Evolutionary conservation across 2,888 invertebrate genomes (phyloP), one percentile per base, ranked within the genome.

Genomic region (Drosophila putrida): DNA sequence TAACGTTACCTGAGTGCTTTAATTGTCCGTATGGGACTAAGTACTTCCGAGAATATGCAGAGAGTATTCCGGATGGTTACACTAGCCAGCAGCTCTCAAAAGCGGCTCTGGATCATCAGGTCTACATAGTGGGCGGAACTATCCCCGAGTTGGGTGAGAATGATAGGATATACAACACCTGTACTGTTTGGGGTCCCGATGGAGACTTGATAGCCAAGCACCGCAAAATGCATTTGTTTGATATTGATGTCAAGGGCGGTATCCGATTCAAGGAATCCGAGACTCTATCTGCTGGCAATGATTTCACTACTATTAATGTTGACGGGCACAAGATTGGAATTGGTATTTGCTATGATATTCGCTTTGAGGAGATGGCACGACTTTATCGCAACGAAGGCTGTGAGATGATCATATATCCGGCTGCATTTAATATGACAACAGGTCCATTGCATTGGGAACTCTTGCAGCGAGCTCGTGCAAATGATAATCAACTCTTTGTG

Each of bases 351-450:
- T 99, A 99, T 91, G 99, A 99, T 90, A 94, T 99, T 58, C 94
- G 99, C 20, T 99, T 99, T 92, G 95, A 96, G 66, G 98, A 98
- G 93, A 93, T 98, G 94, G 96, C 97, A 0, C 94, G 95, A 65
- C 83, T 96, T 5, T 96, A 96, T 93, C 93, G 96, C 4, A 93
- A 94, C 49, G 91, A 92, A 81, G 97, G 96, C 0, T 98, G 98
- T 88, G 94, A 97, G 59, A 92, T 98, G 82, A 93, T 99, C 31
- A 93, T 99, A 27, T 99, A 98, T 93, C 99, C 99, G 0, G 98
- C 96, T 28, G 98, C 98, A 1, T 99, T 99, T 93, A 99, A 98
- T 93, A 97, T 97, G 96, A 98, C 97, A 1, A 99, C 99, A 0
- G 99, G 99, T 0, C 98, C 98, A 0, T 93, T 95, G 36, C 99